These are phyloP conservation scores for Cyprinus carpio DNA, from an alignment of 2,113 vertebrate species.

Conservation along the genomic window DNA sequence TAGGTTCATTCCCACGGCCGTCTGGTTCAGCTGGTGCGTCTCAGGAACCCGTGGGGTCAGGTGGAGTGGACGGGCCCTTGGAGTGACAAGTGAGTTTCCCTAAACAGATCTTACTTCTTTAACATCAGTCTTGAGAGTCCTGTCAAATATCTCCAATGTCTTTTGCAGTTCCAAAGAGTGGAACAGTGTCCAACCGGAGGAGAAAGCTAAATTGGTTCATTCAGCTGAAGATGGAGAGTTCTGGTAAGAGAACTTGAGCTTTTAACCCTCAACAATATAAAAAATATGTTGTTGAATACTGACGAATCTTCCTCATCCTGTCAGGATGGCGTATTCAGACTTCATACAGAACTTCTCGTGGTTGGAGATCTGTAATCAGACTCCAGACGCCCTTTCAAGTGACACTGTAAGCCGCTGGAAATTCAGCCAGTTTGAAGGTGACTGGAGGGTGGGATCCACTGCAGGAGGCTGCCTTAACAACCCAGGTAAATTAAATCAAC, in stretches of 20 bases:
- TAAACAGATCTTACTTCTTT: neutral
- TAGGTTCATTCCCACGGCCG: constrained; percentile 43
- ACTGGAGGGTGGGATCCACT: constrained; percentile 84
- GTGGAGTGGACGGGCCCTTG: constrained; percentile 70
- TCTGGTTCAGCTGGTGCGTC: constrained; percentile 54
- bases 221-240: constrained; percentile 83
- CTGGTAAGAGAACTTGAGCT: constrained; percentile 69
- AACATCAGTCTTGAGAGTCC: neutral
- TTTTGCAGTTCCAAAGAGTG: constrained; percentile 52
- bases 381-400: constrained; percentile 82
- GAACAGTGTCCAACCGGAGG: constrained; percentile 47
- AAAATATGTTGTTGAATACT: neutral
- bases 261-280: neutral
- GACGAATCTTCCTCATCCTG: neutral
- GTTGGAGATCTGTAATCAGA: constrained; percentile 93
- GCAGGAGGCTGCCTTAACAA: constrained; percentile 92
- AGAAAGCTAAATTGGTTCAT: constrained; percentile 72
- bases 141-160: neutral
- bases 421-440: constrained; percentile 81
- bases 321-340: constrained; percentile 67
- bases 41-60: constrained; percentile 72
- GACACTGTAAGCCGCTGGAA: constrained; percentile 78
- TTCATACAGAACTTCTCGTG: constrained; percentile 87
- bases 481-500: constrained; percentile 68
- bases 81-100: constrained; percentile 64